Conservation (phyloP, 2,888 invertebrate genomes). For the Lamellibrachia satsuma region DNA sequence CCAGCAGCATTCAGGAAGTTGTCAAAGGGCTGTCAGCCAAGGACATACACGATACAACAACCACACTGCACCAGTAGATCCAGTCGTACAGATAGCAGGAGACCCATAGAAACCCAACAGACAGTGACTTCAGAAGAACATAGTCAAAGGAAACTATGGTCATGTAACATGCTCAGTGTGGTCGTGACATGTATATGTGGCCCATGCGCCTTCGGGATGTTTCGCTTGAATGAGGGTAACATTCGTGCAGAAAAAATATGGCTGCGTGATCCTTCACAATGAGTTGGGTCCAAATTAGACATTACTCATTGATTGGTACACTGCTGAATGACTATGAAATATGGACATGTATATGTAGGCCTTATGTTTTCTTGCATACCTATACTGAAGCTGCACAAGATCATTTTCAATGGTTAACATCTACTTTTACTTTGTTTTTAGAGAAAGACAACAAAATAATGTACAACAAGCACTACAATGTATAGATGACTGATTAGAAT, state of each 20-base stretch:
- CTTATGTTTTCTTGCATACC: too few species aligned
- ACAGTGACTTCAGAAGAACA: neutral
- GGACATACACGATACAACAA: neutral
- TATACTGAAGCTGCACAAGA: too few species aligned
- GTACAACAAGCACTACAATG: too few species aligned
- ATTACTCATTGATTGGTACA: neutral
- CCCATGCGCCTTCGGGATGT: neutral
- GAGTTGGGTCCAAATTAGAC: neutral
- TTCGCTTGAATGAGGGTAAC: neutral
- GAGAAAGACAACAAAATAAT: too few species aligned
- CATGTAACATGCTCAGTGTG: neutral
- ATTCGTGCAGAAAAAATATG: neutral
- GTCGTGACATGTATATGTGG: neutral
- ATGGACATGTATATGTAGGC: too few species aligned
- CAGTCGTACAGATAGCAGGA: neutral
- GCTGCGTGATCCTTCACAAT: neutral
- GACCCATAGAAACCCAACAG: neutral
- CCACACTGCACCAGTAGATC: neutral
- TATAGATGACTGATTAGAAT: too few species aligned
- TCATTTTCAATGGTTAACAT: too few species aligned
- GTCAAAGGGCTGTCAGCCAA: neutral
- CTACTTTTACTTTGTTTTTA: too few species aligned
- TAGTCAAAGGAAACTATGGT: neutral
- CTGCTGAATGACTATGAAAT: too few species aligned
- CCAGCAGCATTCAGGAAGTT: neutral